A percentile compares a stretch with the other conserved stretches of the same genome.
Conservation (phyloP, 2,888 invertebrate genomes). For the Parnassius apollo region DNA sequence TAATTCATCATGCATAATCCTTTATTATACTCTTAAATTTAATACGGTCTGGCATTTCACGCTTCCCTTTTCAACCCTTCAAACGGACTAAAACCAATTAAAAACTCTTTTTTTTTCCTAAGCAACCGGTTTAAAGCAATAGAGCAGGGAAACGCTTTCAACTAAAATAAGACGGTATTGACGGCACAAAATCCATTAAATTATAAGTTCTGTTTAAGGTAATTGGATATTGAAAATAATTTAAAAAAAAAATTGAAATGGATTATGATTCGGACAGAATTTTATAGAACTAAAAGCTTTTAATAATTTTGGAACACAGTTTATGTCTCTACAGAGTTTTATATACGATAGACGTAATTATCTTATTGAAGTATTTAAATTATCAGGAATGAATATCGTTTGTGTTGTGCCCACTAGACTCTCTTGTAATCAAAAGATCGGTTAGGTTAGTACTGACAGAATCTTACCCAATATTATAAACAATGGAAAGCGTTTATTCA, state of each 20-base stretch:
- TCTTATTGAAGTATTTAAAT: too few species aligned
- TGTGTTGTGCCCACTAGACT: too few species aligned
- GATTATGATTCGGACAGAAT: neutral
- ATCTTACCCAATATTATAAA: too few species aligned
- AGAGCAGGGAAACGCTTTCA: constrained; percentile 11
- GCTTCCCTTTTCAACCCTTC: constrained; percentile 54
- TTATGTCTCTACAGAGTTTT: too few species aligned
- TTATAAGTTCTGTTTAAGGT: constrained; percentile 13
- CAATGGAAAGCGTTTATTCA: too few species aligned
- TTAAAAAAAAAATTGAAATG: constrained; percentile 3
- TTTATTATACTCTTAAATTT: constrained; percentile 12
- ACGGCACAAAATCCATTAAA: constrained; percentile 10
- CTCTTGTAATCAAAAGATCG: too few species aligned
- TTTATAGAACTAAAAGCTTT: too few species aligned
- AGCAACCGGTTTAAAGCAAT: constrained; percentile 34
- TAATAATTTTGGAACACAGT: too few species aligned
- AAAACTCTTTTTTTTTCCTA: constrained; percentile 39
- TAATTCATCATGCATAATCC: constrained; percentile 7
- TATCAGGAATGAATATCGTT: too few species aligned
- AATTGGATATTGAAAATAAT: constrained; percentile 21
- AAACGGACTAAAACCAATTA: constrained; percentile 44
- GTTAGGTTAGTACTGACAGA: too few species aligned
- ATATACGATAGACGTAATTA: too few species aligned
- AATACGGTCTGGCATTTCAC: constrained; percentile 43
- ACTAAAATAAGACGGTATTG: constrained; percentile 18